A percentile compares a stretch with the other conserved stretches of the same genome.
Conservation (phyloP, 2,888 invertebrate species). For the Dynastes hyllus region DNA sequence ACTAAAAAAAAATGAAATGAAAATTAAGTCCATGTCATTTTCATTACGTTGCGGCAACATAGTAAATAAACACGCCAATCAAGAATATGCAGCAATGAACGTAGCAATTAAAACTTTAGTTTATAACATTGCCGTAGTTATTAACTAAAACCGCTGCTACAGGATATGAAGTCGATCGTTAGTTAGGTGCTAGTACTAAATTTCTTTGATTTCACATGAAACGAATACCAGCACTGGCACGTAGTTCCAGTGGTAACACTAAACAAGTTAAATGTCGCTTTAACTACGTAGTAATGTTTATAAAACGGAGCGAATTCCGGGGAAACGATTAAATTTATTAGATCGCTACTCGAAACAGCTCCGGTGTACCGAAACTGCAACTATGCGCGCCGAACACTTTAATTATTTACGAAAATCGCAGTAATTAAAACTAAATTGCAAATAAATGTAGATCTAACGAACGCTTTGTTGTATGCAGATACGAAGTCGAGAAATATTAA, state of each 20-base stretch:
- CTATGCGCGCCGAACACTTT: slow-evolving; percentile 9
- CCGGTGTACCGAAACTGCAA: slow-evolving; percentile 11
- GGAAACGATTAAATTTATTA: slow-evolving; percentile 14
- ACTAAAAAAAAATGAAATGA: no score
- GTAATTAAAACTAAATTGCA: slow-evolving; percentile 21
- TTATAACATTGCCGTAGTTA: slow-evolving; percentile 1
- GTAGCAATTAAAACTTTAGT: slow-evolving; percentile 1
- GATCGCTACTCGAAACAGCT: not conserved
- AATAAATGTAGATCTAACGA: not conserved
- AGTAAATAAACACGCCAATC: no score
- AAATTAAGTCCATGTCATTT: no score
- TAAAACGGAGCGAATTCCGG: slow-evolving; percentile 10
- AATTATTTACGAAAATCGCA: slow-evolving; percentile 19
- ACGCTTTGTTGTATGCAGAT: not conserved
- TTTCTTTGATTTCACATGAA: slow-evolving; percentile 15
- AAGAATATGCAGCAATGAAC: no score
- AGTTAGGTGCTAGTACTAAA: slow-evolving; percentile 2
- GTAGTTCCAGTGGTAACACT: not conserved
- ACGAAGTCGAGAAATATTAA: not conserved
- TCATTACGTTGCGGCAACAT: no score
- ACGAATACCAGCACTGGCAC: not conserved
- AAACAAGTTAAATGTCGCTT: slow-evolving; percentile 26
- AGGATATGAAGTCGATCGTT: not conserved
- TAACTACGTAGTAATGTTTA: not conserved
- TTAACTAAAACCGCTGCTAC: not conserved